Conservation (phyloP, 2,113 vertebrate species). For the Mohoua ochrocephala region DNA sequence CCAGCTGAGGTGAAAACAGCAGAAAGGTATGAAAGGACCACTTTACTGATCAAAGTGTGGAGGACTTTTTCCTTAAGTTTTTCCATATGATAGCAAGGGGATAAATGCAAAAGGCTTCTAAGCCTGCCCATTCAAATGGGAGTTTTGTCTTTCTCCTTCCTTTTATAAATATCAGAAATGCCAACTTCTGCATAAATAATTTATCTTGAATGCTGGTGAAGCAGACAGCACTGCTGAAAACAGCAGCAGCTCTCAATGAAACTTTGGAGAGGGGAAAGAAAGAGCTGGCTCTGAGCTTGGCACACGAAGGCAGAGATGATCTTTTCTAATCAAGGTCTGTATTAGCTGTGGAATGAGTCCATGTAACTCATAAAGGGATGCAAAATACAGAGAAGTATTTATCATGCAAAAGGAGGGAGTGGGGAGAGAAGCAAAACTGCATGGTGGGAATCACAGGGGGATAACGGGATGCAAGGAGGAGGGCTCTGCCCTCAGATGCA, state of each 20-base stretch:
- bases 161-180: constrained; percentile 12
- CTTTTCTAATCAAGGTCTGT: not conserved
- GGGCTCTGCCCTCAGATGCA: not conserved
- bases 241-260: constrained; percentile 3
- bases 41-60: not conserved
- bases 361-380: not conserved
- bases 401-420: not conserved
- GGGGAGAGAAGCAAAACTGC: not conserved
- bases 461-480: not conserved
- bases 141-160: not conserved
- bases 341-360: not conserved
- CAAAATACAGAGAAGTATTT: not conserved
- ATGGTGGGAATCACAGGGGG: not conserved
- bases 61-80: not conserved
- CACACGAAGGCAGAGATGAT: not conserved
- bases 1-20: not conserved
- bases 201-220: not conserved
- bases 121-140: not conserved
- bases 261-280: not conserved
- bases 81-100: not conserved
- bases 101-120: not conserved
- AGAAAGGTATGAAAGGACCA: not conserved
- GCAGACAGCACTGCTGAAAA: not conserved
- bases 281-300: not conserved
- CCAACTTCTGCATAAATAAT: not conserved